These are phyloP conservation scores for Spermophilus dauricus DNA, from an alignment of 2,113 vertebrate species.

Conservation along the genomic window DNA sequence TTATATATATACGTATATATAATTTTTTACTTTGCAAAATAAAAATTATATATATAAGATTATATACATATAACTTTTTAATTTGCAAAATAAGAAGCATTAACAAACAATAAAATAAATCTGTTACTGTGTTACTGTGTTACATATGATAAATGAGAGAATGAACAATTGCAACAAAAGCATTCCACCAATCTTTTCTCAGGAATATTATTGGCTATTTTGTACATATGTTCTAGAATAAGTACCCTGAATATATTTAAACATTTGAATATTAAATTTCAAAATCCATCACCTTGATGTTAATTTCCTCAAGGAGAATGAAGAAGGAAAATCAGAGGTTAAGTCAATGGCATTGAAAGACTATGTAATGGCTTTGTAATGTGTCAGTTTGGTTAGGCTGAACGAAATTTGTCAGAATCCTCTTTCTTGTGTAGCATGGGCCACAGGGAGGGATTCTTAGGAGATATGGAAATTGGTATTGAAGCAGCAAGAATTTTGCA, in stretches of 20 bases:
- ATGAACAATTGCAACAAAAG: too few species aligned
- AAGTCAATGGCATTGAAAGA: not conserved
- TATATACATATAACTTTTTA: too few species aligned
- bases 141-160: too few species aligned
- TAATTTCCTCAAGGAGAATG: constrained; percentile 13
- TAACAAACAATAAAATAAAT: too few species aligned
- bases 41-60: too few species aligned
- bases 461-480: not conserved
- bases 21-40: too few species aligned
- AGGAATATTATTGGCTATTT: not conserved
- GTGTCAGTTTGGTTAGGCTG: not conserved
- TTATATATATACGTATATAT: too few species aligned
- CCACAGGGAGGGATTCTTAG: not conserved
- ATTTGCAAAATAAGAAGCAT: too few species aligned
- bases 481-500: not conserved
- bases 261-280: constrained; percentile 50
- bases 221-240: not conserved
- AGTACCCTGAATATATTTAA: not conserved
- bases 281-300: constrained; percentile 1
- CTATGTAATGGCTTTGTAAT: not conserved
- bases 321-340: not conserved
- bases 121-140: too few species aligned
- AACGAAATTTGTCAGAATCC: not conserved
- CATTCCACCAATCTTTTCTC: too few species aligned
- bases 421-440: not conserved